These are phyloP conservation scores for Miniopterus natalensis DNA, from an alignment of 2,113 vertebrate genomes.

Conservation along the genomic window DNA sequence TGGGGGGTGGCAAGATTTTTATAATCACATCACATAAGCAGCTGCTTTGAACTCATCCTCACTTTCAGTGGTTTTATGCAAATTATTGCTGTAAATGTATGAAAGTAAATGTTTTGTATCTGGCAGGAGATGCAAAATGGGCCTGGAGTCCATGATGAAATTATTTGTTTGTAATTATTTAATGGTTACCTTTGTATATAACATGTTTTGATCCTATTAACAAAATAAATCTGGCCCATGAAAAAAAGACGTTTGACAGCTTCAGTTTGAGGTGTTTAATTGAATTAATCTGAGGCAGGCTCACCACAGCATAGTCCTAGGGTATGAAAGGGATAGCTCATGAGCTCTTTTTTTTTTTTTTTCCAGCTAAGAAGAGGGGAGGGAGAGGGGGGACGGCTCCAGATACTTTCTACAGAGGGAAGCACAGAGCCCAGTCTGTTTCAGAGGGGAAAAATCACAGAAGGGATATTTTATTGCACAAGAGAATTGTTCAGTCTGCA, in stretches of 20 bases:
- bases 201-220: conserved; percentile 74
- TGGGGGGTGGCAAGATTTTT: conserved; percentile 60
- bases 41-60: conserved; percentile 71
- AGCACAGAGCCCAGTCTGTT: conserved; percentile 80
- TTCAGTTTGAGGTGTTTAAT: conserved; percentile 73
- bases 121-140: conserved; percentile 71
- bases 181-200: conserved; percentile 77
- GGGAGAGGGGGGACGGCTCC: neutral
- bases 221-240: conserved; percentile 59
- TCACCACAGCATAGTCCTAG: conserved; percentile 54
- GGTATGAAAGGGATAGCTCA: conserved; percentile 69
- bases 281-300: conserved; percentile 61
- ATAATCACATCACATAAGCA: conserved; percentile 77
- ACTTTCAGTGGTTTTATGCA: conserved; percentile 75
- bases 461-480: conserved; percentile 76
- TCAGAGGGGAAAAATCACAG: conserved; percentile 73
- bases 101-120: conserved; percentile 78
- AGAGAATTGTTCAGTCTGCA: conserved; percentile 73
- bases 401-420: conserved; percentile 75
- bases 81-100: conserved; percentile 74
- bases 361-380: conserved; percentile 56
- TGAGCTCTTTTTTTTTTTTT: conserved; percentile 65
- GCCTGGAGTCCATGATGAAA: conserved; percentile 67
- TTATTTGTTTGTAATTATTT: conserved; percentile 79
- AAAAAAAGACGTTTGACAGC: conserved; percentile 45